Percentiles rank a stretch among this genome's conserved stretches.
Evolutionary conservation across 2,888 invertebrate species (phyloP).

Genomic region (Hyposoter dolosus): DNA sequence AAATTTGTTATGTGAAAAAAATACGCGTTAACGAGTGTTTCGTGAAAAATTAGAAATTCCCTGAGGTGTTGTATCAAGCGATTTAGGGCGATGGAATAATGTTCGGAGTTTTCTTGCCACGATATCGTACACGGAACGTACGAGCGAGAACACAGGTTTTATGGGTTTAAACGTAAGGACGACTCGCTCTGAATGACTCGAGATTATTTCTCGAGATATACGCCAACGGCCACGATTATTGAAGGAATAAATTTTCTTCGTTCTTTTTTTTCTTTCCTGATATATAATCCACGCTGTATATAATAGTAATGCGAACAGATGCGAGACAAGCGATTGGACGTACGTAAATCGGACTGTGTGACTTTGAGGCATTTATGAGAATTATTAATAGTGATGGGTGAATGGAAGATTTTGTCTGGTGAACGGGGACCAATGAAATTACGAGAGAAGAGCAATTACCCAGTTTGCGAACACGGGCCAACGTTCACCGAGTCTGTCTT

Average conservation of each 20-base stretch:
- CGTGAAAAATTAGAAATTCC: constrained; percentile 57
- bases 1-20: constrained; percentile 4
- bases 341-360: not conserved
- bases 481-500: constrained; percentile 54
- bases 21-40: not conserved
- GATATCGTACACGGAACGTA: constrained; percentile 46
- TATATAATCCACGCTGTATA: not conserved
- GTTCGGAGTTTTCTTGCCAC: constrained; percentile 45
- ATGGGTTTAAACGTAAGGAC: constrained; percentile 54
- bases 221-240: constrained; percentile 11
- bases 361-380: constrained; percentile 13
- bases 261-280: constrained; percentile 14
- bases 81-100: constrained; percentile 64
- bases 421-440: constrained; percentile 48
- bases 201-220: constrained; percentile 75
- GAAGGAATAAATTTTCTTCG: constrained; percentile 6
- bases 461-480: constrained; percentile 26
- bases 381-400: constrained; percentile 27
- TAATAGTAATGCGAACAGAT: constrained; percentile 31
- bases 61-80: constrained; percentile 28
- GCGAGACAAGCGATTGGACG: constrained; percentile 23
- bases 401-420: constrained; percentile 35
- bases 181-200: constrained; percentile 77
- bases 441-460: constrained; percentile 64
- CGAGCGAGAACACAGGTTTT: not conserved